Evolutionary conservation across 1,140 invertebrate genomes (phyloP), one percentile per base, ranked within the genome.

Genomic region (Philopotamus ludificatus): DNA sequence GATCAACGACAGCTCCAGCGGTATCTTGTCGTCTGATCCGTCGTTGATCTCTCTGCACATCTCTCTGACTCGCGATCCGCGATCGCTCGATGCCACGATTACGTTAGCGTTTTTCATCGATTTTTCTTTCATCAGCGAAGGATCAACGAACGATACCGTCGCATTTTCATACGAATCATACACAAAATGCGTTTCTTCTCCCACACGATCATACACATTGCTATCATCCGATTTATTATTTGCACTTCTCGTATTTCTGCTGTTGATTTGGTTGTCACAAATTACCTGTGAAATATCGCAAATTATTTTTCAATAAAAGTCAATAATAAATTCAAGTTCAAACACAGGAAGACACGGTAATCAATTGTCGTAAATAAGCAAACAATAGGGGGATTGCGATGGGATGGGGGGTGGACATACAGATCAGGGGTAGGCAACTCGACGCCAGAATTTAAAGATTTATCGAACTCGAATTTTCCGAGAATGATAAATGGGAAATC

Each of bases 1-100:
- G 18, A 78, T 72, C 73, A 80, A 71, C 54, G 79, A 77, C n/a
- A 81, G 63, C 54, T 79, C 76, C 0, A 81, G 65, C 1, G 77
- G 75, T 18, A 79, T 65, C 1, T 70, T 72, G 1, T 68, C 65
- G 0, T 60, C 55, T 3, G 23, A 20, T 22, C 63, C 53, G 1
- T 63, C 69, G 18, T 49, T 65, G 8, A 67, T 70, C 47, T 67
- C 66, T 26, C 26, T 65, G 53, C 66, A 70, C 26, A 67, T 63
- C 42, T 68, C 62, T n/a, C 21, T 61, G 1, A 63, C 71, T 7
- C 68, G 71, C 1, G 16, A 26, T 10, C 51, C 18, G 15, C 28
- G 70, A 1, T 60, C 71, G 16, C 74, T 75, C 1, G 67, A 62
- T 3, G 72, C 63, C 4, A 72, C 65, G 2, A 71, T 55, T 1